Base-by-base conservation (phyloP, 2,888 invertebrate species). In the Oligia latruncula region DNA sequence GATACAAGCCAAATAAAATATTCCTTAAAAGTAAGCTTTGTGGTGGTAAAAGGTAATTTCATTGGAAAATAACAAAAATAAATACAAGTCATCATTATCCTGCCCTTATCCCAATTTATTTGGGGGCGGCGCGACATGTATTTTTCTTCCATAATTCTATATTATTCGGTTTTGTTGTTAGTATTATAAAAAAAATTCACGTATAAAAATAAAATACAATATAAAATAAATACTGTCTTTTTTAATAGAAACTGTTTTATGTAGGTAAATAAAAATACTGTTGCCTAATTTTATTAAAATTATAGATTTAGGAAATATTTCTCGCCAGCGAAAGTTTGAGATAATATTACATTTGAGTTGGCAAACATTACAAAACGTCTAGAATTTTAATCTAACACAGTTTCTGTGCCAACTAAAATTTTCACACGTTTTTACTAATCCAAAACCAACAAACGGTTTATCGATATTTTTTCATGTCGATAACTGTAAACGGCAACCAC, bases 401-500 rank as follows among this genome's bases (percentile, higher is more conserved):
- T 81, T 65, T 80, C 8, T 9, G 46, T 58, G 17, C 13, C 9
- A 64, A 67, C 5, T 64, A 11, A 23, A 35, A 74, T 66, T 74
- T 75, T 82, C 67, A 71, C 73, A 78, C 35, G 4, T 67, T 71
- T 76, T 77, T 70, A 78, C 35, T 52, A 70, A 75, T 76, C 17
- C 43, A 74, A 71, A 73, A 71, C 77, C 64, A 74, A 84, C 58
- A 84, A 60, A 62, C 75, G 23, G 60, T 75, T 78, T 43, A 73
- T 83, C 76, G 60, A 71, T 82, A 75, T 80, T 80, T 80, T 82
- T 70, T 77, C 20, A 60, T 52, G 23, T 65, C 71, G 49, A 72
- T 88, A 90, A 89, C 90, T 79, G 88, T 90, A 83, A 85, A 67
- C 46, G 80, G 77, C 74, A 88, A 83, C 67, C 86, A 87, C 84